Evolutionary conservation across 2,888 invertebrate species (phyloP), one percentile per base, ranked within the genome.

Genomic region (Orthosia gothica): DNA sequence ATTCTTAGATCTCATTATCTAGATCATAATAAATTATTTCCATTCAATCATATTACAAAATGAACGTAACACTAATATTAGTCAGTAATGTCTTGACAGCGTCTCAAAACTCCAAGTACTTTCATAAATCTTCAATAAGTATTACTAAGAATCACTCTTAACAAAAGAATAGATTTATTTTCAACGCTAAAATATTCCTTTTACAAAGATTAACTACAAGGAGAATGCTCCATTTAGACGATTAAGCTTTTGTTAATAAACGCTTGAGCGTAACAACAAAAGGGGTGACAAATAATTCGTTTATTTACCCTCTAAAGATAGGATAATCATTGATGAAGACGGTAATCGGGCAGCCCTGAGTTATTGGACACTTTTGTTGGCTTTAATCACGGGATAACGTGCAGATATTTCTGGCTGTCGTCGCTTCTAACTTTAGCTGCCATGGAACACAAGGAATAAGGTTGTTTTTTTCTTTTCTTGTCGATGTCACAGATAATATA

Each of bases 221-320:
- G 85, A 90, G 91, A 92, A 86, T 91, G 89, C 91, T 93, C 93
- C 92, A 92, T 95, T 95, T 92, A 91, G 91, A 89, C 93, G 94
- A 95, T 95, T 94, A 94, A 93, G 93, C 93, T 91, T 94, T 93
- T 93, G 94, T 94, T 94, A 94, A 94, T 94, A 94, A 94, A 92
- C 91, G 88, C 85, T 91, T 88, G 87, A 88, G 80, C 84, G 89
- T 87, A 88, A 89, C 87, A 92, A 95, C 95, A 94, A 95, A 76
- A 94, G 90, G 94, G 93, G 92, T 94, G 94, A 94, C 94, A 93
- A 93, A 93, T 94, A 94, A 94, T 93, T 94, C 92, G 92, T 92
- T 94, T 94, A 92, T 91, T 88, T 91, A 88, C 87, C 84, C 89
- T 89, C 79, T 84, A 81, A 87, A 87, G 89, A 89, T 86, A 85